Conservation (phyloP, 2,113 vertebrate genomes). For the Sphaerodactylus townsendi region DNA sequence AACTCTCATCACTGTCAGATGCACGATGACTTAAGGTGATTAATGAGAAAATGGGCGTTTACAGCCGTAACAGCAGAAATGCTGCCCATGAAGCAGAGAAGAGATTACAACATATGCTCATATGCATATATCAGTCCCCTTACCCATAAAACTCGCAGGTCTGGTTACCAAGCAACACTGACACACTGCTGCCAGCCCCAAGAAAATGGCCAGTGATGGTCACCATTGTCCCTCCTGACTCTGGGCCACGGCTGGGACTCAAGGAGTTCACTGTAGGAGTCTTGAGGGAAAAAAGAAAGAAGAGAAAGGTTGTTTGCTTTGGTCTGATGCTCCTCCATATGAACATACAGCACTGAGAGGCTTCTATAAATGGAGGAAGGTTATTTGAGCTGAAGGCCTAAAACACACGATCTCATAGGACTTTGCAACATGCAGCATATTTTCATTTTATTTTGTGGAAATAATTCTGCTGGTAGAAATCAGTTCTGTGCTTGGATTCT, state of each 20-base stretch:
- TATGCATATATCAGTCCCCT: slow-evolving; percentile 54
- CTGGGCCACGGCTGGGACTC: slow-evolving; percentile 88
- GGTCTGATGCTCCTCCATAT: background rate
- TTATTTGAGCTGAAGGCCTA: background rate
- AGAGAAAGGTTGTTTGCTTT: slow-evolving; percentile 4
- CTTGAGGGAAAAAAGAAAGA: slow-evolving; percentile 68
- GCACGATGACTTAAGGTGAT: background rate
- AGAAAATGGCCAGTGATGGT: slow-evolving; percentile 92
- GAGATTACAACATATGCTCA: background rate
- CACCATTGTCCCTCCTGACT: slow-evolving; percentile 95
- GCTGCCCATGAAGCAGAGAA: background rate
- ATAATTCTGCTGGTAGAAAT: background rate
- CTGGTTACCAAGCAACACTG: slow-evolving; percentile 92
- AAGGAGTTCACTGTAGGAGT: slow-evolving; percentile 86
- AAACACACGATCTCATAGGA: background rate
- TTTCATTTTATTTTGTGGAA: background rate
- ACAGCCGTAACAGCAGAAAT: background rate
- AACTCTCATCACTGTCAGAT: background rate
- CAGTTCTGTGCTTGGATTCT: background rate
- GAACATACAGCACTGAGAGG: background rate
- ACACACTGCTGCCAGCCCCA: slow-evolving; percentile 90
- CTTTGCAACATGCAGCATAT: background rate
- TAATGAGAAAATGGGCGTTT: slow-evolving; percentile 10
- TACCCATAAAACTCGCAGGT: slow-evolving; percentile 94
- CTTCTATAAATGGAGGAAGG: background rate